Base-by-base conservation (phyloP, 2,797 vertebrate species). In the Spinibarbus caldwelli region DNA sequence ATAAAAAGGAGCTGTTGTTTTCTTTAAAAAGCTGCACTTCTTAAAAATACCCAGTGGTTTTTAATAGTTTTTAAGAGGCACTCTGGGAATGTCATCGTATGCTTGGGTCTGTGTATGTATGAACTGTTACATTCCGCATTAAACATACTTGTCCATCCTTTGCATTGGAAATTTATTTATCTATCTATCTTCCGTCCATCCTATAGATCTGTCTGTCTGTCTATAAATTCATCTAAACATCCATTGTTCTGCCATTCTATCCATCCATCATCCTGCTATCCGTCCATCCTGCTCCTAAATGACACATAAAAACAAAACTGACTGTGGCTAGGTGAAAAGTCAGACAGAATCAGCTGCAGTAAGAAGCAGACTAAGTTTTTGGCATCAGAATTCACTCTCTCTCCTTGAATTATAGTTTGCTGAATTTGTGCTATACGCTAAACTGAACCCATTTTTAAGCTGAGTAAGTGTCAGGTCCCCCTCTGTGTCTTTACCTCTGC, bases 61-160 rank as follows among this genome's bases (percentile, higher is more conserved):
- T 14, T 52, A 38, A 83, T 83, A 62, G n/a, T 83, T 76, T 82
- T 9, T 52, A 66, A 83, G 59, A 83, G 5, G 59, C 10, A 83
- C 31, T 38, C 45, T 23, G 82, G 23, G 31, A 66, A 19, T 49
- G 29, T 38, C 43, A 38, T n/a, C n/a, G 31, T 23, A 14, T 47
- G 15, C 36, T 66, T 66, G 14, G n/a, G 29, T 49, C 10, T 76
- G 43, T 38, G 23, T 62, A 72, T 38, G 23, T 47, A 72, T 23
- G 41, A 47, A 31, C 6, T 45, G 14, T 43, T 21, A 21, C 23
- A 12, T 68, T 49, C 7, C 11, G 26, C 2, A 67, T 26, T 41
- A 15, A 62, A 36, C 41, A 67, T 4, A 76, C 47, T 2, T 49
- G 47, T 49, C 19, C 5, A 47, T 47, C 14, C 15, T 66, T 66